Evolutionary conservation across 2,888 invertebrate species (phyloP).

Genomic region (Eudemis profundana): DNA sequence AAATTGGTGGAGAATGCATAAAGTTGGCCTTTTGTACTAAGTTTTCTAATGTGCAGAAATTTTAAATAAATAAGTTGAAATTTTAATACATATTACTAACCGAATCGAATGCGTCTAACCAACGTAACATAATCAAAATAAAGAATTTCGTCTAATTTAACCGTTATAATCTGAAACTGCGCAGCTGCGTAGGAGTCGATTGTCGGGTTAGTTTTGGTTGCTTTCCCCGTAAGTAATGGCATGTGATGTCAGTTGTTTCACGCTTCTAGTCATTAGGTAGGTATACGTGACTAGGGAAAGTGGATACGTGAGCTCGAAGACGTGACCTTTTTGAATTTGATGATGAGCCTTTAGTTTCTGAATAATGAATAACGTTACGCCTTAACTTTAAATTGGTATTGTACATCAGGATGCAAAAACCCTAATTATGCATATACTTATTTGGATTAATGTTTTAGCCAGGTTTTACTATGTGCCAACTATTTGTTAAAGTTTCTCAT

Average conservation of each 20-base stretch:
- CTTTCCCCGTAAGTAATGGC: conserved; percentile 21
- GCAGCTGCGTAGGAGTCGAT: conserved; percentile 19
- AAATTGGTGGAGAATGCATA: too few relatives aligned
- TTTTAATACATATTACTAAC: too few relatives aligned
- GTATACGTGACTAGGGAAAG: conserved; percentile 34
- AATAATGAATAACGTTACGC: background rate
- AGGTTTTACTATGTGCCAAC: too few relatives aligned
- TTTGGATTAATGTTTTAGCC: too few relatives aligned
- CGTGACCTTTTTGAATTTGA: conserved; percentile 13
- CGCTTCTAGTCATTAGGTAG: conserved; percentile 30
- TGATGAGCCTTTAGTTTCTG: background rate
- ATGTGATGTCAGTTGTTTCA: conserved; percentile 17
- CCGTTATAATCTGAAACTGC: background rate
- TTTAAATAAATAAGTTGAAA: too few relatives aligned
- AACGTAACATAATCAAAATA: conserved; percentile 1
- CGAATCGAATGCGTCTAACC: background rate
- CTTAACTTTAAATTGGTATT: background rate
- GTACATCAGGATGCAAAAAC: background rate
- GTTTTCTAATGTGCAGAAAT: too few relatives aligned
- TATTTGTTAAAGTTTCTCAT: too few relatives aligned
- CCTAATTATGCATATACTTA: too few relatives aligned
- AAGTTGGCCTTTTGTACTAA: too few relatives aligned
- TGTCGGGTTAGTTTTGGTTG: conserved; percentile 28
- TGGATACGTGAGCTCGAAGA: conserved; percentile 19
- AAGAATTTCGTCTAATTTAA: conserved; percentile 17